These are phyloP conservation scores for Pocota personata DNA, from an alignment of 2,888 invertebrate genomes.

Conservation along the genomic window DNA sequence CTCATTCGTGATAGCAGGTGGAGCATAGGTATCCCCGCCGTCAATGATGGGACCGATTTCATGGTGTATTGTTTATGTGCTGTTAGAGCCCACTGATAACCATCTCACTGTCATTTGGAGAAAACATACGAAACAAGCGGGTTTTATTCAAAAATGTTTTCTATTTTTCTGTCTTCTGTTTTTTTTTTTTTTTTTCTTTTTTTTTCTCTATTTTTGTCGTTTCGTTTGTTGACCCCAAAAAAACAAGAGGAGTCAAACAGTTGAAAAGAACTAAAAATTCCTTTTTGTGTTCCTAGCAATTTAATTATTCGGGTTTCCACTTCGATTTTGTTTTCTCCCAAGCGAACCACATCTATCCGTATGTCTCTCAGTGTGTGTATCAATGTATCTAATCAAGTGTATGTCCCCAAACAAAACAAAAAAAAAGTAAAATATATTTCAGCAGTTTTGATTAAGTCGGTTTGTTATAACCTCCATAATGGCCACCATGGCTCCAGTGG, in stretches of 20 bases:
- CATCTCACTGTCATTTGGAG: slow-evolving; percentile 63
- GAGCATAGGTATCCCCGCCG: slow-evolving; percentile 11
- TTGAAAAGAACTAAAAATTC: slow-evolving; percentile 46
- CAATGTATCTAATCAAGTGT: slow-evolving; percentile 64
- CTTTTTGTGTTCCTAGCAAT: slow-evolving; percentile 67
- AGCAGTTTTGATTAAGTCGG: slow-evolving; percentile 73
- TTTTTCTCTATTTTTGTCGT: slow-evolving; percentile 56
- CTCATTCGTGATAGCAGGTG: slow-evolving; percentile 56
- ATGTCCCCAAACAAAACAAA: slow-evolving; percentile 49
- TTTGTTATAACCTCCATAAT: slow-evolving; percentile 72
- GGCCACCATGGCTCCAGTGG: slow-evolving; percentile 71
- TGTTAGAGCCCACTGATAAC: slow-evolving; percentile 64
- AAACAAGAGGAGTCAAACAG: slow-evolving; percentile 3
- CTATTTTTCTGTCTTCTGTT: slow-evolving; percentile 12
- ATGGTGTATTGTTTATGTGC: slow-evolving; percentile 71
- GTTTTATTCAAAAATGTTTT: slow-evolving; percentile 63
- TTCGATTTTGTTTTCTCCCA: slow-evolving; percentile 49
- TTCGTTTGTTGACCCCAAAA: slow-evolving; percentile 72
- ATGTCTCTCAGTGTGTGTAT: slow-evolving; percentile 33
- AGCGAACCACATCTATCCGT: slow-evolving; percentile 11
- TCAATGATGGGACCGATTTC: slow-evolving; percentile 52
- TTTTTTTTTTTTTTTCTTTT: background rate
- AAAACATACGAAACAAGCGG: slow-evolving; percentile 62
- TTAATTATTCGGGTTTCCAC: slow-evolving; percentile 72
- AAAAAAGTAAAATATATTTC: slow-evolving; percentile 37